Percentiles rank a stretch among this genome's conserved stretches.
Evolutionary conservation across 1,140 invertebrate species (phyloP).

Genomic region (Muscidifurax raptorellus): DNA sequence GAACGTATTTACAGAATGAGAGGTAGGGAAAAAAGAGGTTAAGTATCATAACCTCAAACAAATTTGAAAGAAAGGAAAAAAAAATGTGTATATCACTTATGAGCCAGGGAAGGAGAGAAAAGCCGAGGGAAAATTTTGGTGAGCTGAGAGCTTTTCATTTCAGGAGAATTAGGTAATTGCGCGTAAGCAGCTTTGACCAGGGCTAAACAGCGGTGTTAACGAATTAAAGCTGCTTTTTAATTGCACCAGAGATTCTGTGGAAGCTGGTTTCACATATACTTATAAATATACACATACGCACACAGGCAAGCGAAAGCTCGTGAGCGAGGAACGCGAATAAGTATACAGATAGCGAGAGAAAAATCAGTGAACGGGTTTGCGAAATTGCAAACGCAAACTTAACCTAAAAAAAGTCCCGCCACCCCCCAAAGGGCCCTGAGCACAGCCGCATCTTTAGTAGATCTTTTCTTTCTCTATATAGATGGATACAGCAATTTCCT

Average conservation of each 20-base stretch:
- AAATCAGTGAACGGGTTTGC: not conserved
- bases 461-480: no score
- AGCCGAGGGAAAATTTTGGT: not conserved
- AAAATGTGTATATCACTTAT: not conserved
- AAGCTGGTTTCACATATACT: not conserved
- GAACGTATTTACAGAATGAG: not conserved
- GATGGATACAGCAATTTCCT: not conserved
- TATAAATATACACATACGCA: no score
- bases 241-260: not conserved
- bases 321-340: not conserved
- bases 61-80: slow-evolving; percentile 6
- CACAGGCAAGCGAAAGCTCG: not conserved
- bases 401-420: slow-evolving; percentile 15
- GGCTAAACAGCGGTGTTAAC: not conserved
- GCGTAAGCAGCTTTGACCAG: no score
- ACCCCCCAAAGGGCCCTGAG: no score
- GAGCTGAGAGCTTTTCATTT: not conserved
- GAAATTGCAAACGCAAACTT: not conserved
- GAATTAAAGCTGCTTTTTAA: not conserved
- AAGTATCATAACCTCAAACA: slow-evolving; percentile 29
- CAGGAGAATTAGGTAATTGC: not conserved
- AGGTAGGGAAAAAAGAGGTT: slow-evolving; percentile 13
- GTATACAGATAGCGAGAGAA: not conserved
- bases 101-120: not conserved
- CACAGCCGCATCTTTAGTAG: no score